phyloP scores from a whole-genome alignment of 1,140 invertebrate genomes.

The Ectropis grisescens region DNA sequence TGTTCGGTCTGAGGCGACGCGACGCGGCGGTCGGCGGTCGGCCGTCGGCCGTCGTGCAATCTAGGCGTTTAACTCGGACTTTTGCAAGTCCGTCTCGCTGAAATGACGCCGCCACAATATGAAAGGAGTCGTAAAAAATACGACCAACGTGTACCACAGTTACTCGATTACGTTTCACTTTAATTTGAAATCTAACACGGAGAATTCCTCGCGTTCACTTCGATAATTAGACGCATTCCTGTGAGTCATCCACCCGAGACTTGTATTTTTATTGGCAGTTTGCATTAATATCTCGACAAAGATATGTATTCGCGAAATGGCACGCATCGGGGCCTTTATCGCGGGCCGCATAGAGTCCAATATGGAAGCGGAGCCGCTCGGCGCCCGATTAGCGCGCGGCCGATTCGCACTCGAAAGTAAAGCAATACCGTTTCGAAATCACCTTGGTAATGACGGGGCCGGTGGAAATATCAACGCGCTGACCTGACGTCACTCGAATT shows the following conservation, averaged over 20 bases:
- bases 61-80: no score
- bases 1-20: no score
- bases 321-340: conserved; percentile 25
- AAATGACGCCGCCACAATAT: background rate
- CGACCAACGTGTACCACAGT: conserved; percentile 8
- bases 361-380: conserved; percentile 5
- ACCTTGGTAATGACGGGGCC: conserved; percentile 22
- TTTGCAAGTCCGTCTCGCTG: no score
- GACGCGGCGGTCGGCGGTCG: no score
- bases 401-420: conserved; percentile 26
- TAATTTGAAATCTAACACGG: conserved; percentile 48
- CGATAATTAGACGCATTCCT: conserved; percentile 56
- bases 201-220: conserved; percentile 37
- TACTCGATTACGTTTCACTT: conserved; percentile 35
- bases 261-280: conserved; percentile 50
- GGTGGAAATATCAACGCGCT: conserved; percentile 24
- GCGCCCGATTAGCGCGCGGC: conserved; percentile 1
- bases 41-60: no score
- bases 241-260: conserved; percentile 52
- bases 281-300: conserved; percentile 36
- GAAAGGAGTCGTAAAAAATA: conserved; percentile 1
- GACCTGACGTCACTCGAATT: conserved; percentile 20
- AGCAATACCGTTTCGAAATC: conserved; percentile 24
- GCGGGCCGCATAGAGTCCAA: conserved; percentile 20
- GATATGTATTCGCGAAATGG: conserved; percentile 21